Evolutionary conservation across 2,797 vertebrate species (phyloP), one percentile per base, ranked within the genome.

Genomic region (Craterocephalus amniculus): DNA sequence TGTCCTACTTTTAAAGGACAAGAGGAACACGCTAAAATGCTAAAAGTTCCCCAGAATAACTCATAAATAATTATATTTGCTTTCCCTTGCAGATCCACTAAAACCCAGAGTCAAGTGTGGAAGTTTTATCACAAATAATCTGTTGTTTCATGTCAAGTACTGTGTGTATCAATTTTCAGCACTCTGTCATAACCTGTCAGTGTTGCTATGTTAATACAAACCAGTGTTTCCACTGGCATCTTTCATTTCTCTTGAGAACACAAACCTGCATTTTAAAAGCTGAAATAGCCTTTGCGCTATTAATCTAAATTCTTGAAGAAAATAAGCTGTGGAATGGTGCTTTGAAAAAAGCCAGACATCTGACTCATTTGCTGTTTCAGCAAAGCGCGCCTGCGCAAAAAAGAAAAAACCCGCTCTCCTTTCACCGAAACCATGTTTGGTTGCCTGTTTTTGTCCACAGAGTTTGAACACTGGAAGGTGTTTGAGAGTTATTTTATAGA

Each of bases 291-390:
- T 88, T 88, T 78, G 83, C 85, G 66, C 83, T 81, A 89, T 93
- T 91, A 86, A 92, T 91, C 90, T 79, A 83, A 91, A 90, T 93
- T 91, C 81, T 87, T 88, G 61, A 63, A 59, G 81, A 81, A 86
- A 87, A 80, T 80, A 84, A 80, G 74, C 83, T 79, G 89, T 81
- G 60, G 88, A 91, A 78, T 86, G 78, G 64, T 38, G 74, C 61
- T 89, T 84, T 93, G 92, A 94, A 90, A 90, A 85, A 90, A 90
- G 70, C 88, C 93, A 94, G 92, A 92, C 83, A 76, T 88, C 79
- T 79, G 74, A 84, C 73, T 83, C 59, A 73, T 87, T 87, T 87
- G 79, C 61, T 84, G 78, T 83, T 67, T 45, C 24, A 20, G 72
- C 0, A 6, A 6, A 80, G 75, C 58, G 67, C 74, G 81, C 83